Evolutionary conservation across 2,113 vertebrate genomes (phyloP), one percentile per base, ranked within the genome.

Genomic region (Gadus chalcogrammus): DNA sequence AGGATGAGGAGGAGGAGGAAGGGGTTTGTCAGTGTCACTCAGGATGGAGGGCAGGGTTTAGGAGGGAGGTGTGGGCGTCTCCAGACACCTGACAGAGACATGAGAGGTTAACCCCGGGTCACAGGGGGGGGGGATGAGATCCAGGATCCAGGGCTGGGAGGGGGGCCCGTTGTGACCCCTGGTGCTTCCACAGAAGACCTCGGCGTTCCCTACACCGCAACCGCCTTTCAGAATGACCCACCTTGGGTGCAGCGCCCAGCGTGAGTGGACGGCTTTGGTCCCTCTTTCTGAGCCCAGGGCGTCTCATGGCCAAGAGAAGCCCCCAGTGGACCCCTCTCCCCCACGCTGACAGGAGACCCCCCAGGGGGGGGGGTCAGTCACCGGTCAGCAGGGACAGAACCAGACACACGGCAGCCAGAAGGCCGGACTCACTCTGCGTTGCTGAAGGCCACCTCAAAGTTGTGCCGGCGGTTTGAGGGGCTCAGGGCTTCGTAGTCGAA

Each of bases 401-500:
- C 31, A 35, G 31, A 35, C 31, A 35, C 31, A 35, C 31, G 4
- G 31, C 24, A 24, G 24, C 24, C 24, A 24, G 24, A 4, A 42
- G 6, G 38, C 42, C 74, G 67, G 89, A 98, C 97, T 70, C 94
- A 99, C 97, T 99, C 97, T 79, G 97, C 97, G 0, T 92, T 91
- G 35, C 91, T 95, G 88, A 99, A 99, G 78, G 97, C 96, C 92
- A 97, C 88, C 87, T 99, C 97, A 0, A 99, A 99, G 90, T 99
- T 99, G 68, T 94, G 94, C 73, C 97, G 92, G 70, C 96, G 94
- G 85, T 99, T 96, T 88, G 93, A 94, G 5, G 97, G 96, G 0
- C 92, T 95, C 66, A 99, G 92, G 63, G 94, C 90, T 68, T 89
- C 87, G 74, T 97, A 99, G 89, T 99, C 97, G 60, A 99, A 99